phyloP scores from a whole-genome alignment of 2,888 invertebrate species.

The Lasioglossum pauxillum region DNA sequence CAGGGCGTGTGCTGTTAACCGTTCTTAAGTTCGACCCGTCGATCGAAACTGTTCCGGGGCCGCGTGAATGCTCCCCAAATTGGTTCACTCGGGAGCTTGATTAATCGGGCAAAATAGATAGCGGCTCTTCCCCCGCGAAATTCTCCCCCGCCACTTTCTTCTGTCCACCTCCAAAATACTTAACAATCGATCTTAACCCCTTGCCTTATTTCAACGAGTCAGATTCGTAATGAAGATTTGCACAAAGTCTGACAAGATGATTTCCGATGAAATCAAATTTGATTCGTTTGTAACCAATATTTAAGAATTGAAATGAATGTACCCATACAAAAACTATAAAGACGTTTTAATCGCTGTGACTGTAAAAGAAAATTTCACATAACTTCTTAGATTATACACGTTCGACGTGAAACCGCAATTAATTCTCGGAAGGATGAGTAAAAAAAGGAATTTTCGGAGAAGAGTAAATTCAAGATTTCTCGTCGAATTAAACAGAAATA shows the following conservation, averaged over 20 bases:
- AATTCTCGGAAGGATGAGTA: neutral
- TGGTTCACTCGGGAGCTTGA: conserved; percentile 19
- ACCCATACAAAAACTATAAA: too few relatives aligned
- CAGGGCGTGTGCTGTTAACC: conserved; percentile 36
- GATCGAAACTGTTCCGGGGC: conserved; percentile 15
- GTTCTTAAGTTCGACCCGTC: conserved; percentile 9
- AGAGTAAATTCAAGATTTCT: neutral
- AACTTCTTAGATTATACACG: too few relatives aligned
- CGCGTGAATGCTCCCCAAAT: conserved; percentile 2
- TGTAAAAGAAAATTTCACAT: too few relatives aligned
- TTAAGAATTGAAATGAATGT: too few relatives aligned
- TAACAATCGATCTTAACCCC: too few relatives aligned
- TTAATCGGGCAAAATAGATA: neutral
- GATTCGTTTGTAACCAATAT: too few relatives aligned
- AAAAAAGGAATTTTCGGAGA: neutral
- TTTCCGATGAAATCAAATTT: too few relatives aligned
- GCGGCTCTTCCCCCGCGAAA: neutral
- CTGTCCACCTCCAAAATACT: too few relatives aligned
- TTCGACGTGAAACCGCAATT: neutral
- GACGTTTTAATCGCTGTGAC: too few relatives aligned
- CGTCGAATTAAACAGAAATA: neutral
- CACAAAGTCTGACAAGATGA: too few relatives aligned
- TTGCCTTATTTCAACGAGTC: too few relatives aligned
- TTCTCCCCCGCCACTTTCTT: neutral
- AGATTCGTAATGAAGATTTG: too few relatives aligned